Percentiles rank a stretch among this genome's conserved stretches.
phyloP scores from a whole-genome alignment of 1,140 invertebrate genomes.

The Mizuhopecten yessoensis region DNA sequence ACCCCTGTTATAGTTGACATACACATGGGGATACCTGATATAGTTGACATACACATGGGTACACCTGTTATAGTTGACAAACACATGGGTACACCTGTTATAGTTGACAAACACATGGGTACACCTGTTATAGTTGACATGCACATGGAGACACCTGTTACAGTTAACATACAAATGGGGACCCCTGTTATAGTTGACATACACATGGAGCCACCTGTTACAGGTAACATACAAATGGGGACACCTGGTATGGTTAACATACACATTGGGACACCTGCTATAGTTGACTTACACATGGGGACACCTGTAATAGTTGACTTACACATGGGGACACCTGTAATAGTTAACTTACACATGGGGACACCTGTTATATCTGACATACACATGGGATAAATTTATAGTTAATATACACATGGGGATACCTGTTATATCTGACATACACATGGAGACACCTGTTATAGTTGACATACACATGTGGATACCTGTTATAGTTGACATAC shows the following conservation, averaged over 20 bases:
- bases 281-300: neutral
- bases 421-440: too few species aligned
- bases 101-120: neutral
- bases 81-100: neutral
- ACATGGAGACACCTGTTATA: too few species aligned
- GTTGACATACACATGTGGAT: too few species aligned
- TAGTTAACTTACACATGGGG: too few species aligned
- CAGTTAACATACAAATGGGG: neutral
- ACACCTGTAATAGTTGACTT: neutral
- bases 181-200: neutral
- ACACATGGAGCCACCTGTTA: neutral
- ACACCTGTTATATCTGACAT: too few species aligned
- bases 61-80: constrained; percentile 2
- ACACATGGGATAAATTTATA: too few species aligned
- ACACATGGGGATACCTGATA: neutral
- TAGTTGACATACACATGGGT: neutral
- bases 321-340: too few species aligned
- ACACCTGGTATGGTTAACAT: too few species aligned
- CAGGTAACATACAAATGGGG: neutral
- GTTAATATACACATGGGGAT: too few species aligned
- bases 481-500: too few species aligned
- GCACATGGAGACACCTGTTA: neutral
- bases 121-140: neutral
- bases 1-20: neutral
- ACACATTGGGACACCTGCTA: too few species aligned